These are phyloP conservation scores for Cossypha niveicapilla DNA, from an alignment of 2,797 vertebrate species.

Conservation along the genomic window DNA sequence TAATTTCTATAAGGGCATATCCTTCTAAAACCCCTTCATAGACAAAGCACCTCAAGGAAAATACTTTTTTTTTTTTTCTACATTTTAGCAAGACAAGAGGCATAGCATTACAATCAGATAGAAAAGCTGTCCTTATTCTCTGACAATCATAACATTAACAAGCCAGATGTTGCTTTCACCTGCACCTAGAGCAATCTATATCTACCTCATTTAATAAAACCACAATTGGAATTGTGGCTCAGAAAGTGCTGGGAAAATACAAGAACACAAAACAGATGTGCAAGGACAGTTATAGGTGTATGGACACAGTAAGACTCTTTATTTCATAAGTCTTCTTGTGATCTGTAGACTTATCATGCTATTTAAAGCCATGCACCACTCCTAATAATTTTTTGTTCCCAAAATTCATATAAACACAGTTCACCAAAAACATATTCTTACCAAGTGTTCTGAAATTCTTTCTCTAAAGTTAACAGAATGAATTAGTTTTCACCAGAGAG, in stretches of 20 bases:
- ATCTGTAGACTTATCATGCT: background rate
- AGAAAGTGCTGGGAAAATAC: background rate
- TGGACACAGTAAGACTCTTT: background rate
- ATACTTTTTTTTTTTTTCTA: background rate
- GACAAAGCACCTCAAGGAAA: background rate
- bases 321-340: background rate
- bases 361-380: background rate
- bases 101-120: background rate
- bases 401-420: background rate
- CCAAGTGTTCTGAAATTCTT: background rate
- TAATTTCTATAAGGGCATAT: background rate
- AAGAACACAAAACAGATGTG: constrained; percentile 3
- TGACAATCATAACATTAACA: background rate
- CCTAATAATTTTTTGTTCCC: background rate
- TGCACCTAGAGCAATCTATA: background rate
- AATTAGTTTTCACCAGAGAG: background rate
- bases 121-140: background rate
- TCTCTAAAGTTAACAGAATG: background rate
- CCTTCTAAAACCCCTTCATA: background rate
- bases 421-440: background rate
- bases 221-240: background rate
- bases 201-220: constrained; percentile 18
- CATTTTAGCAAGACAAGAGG: background rate
- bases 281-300: background rate
- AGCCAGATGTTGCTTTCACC: constrained; percentile 18